These are phyloP conservation scores for Cremastobaeus sp. DNA, from an alignment of 2,888 invertebrate species.

Conservation along the genomic window DNA sequence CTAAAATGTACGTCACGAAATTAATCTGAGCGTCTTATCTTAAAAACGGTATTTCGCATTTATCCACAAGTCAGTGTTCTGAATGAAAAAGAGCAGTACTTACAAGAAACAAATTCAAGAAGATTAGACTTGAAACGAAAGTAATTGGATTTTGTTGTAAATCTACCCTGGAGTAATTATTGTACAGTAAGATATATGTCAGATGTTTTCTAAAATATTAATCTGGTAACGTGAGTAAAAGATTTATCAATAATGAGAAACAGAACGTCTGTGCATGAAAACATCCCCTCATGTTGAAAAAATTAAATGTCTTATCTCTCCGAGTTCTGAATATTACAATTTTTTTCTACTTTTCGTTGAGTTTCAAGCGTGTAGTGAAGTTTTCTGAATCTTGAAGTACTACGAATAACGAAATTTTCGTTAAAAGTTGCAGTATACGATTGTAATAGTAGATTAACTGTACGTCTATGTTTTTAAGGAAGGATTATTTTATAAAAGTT, in stretches of 20 bases:
- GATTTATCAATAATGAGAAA: not conserved
- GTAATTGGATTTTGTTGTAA: constrained; percentile 42
- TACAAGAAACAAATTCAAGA: constrained; percentile 31
- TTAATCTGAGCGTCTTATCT: constrained; percentile 53
- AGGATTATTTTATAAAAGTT: too few species aligned
- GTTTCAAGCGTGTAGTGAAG: too few species aligned
- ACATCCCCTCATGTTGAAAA: not conserved
- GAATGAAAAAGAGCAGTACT: too few species aligned
- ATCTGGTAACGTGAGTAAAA: constrained; percentile 19
- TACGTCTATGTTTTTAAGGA: too few species aligned
- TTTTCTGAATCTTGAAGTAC: too few species aligned
- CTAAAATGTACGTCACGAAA: constrained; percentile 36
- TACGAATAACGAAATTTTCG: too few species aligned
- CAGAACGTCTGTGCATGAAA: not conserved
- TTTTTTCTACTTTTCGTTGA: too few species aligned
- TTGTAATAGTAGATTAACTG: too few species aligned
- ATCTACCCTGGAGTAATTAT: constrained; percentile 26
- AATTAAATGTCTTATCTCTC: too few species aligned
- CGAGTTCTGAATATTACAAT: too few species aligned
- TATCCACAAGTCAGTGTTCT: too few species aligned
- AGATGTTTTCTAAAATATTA: constrained; percentile 17
- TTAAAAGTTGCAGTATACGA: too few species aligned
- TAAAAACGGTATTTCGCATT: constrained; percentile 38
- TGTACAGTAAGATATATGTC: constrained; percentile 10
- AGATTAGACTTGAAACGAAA: not conserved